Conservation (phyloP, 1,140 invertebrate species). For the Camponotus vicinus region DNA sequence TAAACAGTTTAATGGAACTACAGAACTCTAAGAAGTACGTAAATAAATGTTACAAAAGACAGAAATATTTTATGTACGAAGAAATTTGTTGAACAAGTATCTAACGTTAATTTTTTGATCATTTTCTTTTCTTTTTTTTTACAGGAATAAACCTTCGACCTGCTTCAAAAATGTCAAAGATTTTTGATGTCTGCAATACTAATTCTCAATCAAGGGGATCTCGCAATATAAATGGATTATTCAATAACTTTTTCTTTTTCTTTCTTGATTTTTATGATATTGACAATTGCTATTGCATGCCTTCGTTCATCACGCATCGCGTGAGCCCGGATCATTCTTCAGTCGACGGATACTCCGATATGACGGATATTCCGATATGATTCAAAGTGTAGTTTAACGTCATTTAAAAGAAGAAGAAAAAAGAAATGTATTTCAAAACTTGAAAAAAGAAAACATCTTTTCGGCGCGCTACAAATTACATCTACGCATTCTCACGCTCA, state of each 20-base stretch:
- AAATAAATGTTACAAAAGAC: slow-evolving; percentile 33
- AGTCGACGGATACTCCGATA: slow-evolving; percentile 32
- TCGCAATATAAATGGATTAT: slow-evolving; percentile 14
- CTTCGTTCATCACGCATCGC: slow-evolving; percentile 23
- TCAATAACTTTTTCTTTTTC: not conserved
- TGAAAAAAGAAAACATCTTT: slow-evolving; percentile 39
- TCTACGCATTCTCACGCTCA: slow-evolving; percentile 15
- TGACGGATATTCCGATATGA: slow-evolving; percentile 49
- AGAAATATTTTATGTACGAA: not conserved
- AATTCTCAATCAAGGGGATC: slow-evolving; percentile 14
- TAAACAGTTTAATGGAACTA: not conserved
- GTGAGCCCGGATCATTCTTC: slow-evolving; percentile 35
- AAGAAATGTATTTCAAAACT: slow-evolving; percentile 61
- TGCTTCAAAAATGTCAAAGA: not conserved
- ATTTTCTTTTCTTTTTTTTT: not conserved
- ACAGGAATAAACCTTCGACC: not conserved
- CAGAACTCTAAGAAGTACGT: slow-evolving; percentile 27
- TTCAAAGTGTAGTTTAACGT: slow-evolving; percentile 50
- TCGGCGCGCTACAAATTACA: slow-evolving; percentile 54
- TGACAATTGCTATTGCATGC: slow-evolving; percentile 30
- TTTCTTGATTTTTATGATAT: slow-evolving; percentile 7
- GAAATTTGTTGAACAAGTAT: not conserved
- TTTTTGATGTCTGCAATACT: not conserved
- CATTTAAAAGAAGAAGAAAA: slow-evolving; percentile 59
- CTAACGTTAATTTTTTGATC: not conserved